Evolutionary conservation across 2,888 invertebrate genomes (phyloP).

Genomic region (Thera britannica): DNA sequence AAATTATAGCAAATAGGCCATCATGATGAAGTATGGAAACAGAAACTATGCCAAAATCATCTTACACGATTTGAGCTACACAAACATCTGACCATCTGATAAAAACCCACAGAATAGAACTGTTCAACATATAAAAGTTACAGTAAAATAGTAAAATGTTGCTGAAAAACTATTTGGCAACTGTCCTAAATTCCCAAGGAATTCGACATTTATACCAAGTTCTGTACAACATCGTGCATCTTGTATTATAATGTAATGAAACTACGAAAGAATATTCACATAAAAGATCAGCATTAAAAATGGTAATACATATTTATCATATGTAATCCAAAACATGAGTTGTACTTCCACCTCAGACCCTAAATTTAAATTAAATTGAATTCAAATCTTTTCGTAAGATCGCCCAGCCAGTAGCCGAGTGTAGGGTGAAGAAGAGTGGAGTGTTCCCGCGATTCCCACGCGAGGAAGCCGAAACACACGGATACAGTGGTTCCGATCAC

Average conservation of each 20-base stretch:
- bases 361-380: slow-evolving; percentile 17
- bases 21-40: neutral
- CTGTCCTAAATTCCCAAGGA: slow-evolving; percentile 51
- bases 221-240: slow-evolving; percentile 16
- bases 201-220: slow-evolving; percentile 33
- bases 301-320: slow-evolving; percentile 14
- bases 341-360: slow-evolving; percentile 8
- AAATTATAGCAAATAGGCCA: neutral
- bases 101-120: neutral
- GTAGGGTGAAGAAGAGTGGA: slow-evolving; percentile 54
- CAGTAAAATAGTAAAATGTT: slow-evolving; percentile 52
- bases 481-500: slow-evolving; percentile 77
- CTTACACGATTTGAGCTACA: neutral
- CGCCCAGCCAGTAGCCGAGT: slow-evolving; percentile 43
- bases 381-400: slow-evolving; percentile 24
- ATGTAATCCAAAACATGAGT: slow-evolving; percentile 5
- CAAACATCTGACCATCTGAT: neutral
- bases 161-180: slow-evolving; percentile 56
- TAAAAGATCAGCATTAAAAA: neutral
- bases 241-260: slow-evolving; percentile 3
- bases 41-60: neutral
- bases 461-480: slow-evolving; percentile 62
- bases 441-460: slow-evolving; percentile 65
- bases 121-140: neutral
- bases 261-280: neutral